Evolutionary conservation across 53 echinoderm and acorn worm species (phyloP), one percentile per base, ranked within the genome.

Genomic region (Apostichopus leukothele): DNA sequence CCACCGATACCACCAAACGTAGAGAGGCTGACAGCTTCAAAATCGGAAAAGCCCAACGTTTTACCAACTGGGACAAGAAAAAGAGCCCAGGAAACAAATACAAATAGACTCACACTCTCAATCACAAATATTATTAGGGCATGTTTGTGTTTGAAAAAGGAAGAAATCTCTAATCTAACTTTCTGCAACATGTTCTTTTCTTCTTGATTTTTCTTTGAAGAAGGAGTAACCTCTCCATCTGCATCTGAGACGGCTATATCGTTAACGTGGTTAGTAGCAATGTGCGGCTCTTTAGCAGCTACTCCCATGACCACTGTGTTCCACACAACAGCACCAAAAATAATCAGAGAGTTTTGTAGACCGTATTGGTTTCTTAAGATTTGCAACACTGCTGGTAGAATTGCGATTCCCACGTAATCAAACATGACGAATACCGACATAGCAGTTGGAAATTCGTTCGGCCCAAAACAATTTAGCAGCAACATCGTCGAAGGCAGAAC

Each of bases 61-160:
- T 54, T 80, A 55, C 80, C 80, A n/a, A 80, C 54, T 5, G 80
- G 59, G 4, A 80, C 80, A 53, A 80, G 59, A 57, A 80, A 80
- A 18, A 80, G 53, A 6, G 80, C 80, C 80, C 80, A 80, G 20
- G 80, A 80, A 18, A 80, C 80, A 23, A 80, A 80, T 22, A 80
- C 4, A 51, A 18, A 80, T 14, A 53, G 80, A 53, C n/a, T 39
- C 20, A 80, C 54, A 18, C 19, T 57, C 7, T 80, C 54, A 8
- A 80, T 18, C 4, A 53, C 1, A 20, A 80, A 16, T 20, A 53
- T 20, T 19, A 53, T 13, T 23, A 6, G n/a, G 7, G 23, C 16
- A 19, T 80, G 53, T 19, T 80, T 80, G 19, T 80, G 80, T 55
- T 57, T n/a, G 54, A 80, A 1, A 9, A 55, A 55, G 55, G 6